Conservation (phyloP, 2,797 vertebrate genomes). For the Glossophaga mutica region DNA sequence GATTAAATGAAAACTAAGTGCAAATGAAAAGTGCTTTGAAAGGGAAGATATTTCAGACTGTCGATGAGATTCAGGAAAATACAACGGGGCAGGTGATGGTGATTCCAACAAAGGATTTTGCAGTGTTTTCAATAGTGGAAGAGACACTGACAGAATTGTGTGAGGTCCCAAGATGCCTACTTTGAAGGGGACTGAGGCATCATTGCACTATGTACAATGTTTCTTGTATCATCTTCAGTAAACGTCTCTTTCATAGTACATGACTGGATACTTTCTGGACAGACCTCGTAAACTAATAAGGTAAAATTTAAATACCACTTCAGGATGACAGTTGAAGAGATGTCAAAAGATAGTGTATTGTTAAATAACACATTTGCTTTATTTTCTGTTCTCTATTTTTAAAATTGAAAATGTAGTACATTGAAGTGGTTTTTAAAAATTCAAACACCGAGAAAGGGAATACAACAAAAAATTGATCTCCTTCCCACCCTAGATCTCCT, state of each 20-base stretch:
- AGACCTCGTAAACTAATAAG: neutral
- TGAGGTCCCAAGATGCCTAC: neutral
- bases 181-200: neutral
- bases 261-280: neutral
- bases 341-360: neutral
- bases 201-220: neutral
- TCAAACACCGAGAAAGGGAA: neutral
- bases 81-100: neutral
- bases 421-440: neutral
- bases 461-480: constrained; percentile 11
- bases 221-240: neutral
- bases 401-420: neutral
- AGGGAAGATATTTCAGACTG: neutral
- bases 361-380: constrained; percentile 11
- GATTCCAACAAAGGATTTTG: neutral
- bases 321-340: neutral
- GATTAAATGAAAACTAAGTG: neutral
- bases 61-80: neutral
- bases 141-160: neutral
- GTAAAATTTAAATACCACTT: constrained; percentile 24
- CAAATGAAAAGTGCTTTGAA: neutral
- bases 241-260: neutral
- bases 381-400: neutral
- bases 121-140: neutral
- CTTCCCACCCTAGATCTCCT: neutral